Evolutionary conservation across 2,113 vertebrate genomes (phyloP).

Genomic region (Dasypus novemcinctus): DNA sequence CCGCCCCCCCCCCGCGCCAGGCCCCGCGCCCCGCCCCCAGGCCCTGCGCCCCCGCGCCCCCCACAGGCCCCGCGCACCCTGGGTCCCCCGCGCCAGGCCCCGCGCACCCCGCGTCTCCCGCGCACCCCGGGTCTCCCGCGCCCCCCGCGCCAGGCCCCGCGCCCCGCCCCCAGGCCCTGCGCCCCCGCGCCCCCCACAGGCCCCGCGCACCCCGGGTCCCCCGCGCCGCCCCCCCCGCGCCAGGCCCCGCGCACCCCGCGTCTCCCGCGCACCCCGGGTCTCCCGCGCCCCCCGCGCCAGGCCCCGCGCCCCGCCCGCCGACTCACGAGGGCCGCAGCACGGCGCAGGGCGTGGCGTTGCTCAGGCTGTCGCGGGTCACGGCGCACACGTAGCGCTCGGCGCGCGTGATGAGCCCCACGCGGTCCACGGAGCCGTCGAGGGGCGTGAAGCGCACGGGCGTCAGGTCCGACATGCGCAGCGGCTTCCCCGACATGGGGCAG

Average conservation of each 20-base stretch:
- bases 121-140: no score
- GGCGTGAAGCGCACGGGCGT: constrained; percentile 87
- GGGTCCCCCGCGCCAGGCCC: no score
- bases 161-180: accelerated
- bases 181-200: no score
- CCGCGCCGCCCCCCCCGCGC: no score
- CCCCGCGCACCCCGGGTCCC: no score
- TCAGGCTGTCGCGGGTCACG: constrained; percentile 90
- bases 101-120: no score
- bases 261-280: no score
- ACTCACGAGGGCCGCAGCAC: constrained; percentile 92
- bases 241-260: no score
- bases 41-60: not conserved
- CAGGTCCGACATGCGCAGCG: constrained; percentile 91
- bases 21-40: accelerated
- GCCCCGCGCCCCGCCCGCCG: accelerated
- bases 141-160: no score
- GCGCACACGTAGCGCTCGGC: constrained; percentile 93
- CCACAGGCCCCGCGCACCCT: accelerated
- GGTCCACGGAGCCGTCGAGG: constrained; percentile 86
- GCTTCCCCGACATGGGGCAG: constrained; percentile 92
- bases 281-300: accelerated
- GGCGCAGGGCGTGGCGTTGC: constrained; percentile 91
- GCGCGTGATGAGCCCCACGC: constrained; percentile 89
- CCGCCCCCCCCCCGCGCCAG: accelerated